phyloP scores from a whole-genome alignment of 1,140 invertebrate genomes.

The Archegozetes longisetosus region DNA sequence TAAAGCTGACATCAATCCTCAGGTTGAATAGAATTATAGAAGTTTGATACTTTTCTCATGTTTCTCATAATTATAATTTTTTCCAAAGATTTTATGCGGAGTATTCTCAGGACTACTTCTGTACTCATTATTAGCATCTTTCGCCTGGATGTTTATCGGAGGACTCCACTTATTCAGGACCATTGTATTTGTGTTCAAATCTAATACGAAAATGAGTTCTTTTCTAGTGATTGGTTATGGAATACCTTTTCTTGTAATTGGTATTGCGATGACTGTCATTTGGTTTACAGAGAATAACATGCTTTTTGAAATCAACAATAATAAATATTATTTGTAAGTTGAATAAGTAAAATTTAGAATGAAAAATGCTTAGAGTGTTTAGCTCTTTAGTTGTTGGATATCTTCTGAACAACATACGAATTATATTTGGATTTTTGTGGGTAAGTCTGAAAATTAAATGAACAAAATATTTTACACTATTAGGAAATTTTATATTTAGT shows the following conservation, averaged over 20 bases:
- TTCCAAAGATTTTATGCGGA: background rate
- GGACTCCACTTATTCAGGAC: constrained; percentile 30
- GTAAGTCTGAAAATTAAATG: no score
- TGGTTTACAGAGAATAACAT: background rate
- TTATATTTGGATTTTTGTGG: constrained; percentile 11
- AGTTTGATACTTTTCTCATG: background rate
- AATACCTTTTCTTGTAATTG: background rate
- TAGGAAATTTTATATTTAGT: no score
- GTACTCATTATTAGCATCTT: constrained; percentile 30
- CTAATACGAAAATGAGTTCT: background rate
- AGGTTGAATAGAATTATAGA: background rate
- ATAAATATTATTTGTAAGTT: background rate
- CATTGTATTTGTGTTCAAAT: background rate
- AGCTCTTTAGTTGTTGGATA: background rate
- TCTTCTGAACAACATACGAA: background rate
- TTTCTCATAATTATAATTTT: background rate
- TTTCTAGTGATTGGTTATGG: constrained; percentile 1
- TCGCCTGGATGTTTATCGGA: constrained; percentile 34
- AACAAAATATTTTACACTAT: no score
- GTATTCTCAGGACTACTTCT: constrained; percentile 27
- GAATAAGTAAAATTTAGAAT: background rate
- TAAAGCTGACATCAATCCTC: no score
- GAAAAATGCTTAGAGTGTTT: background rate
- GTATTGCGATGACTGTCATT: background rate
- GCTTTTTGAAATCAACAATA: background rate